A percentile compares a stretch with the other conserved stretches of the same genome.
Evolutionary conservation across 2,113 vertebrate genomes (phyloP).

Genomic region (Phrynocephalus versicolor): DNA sequence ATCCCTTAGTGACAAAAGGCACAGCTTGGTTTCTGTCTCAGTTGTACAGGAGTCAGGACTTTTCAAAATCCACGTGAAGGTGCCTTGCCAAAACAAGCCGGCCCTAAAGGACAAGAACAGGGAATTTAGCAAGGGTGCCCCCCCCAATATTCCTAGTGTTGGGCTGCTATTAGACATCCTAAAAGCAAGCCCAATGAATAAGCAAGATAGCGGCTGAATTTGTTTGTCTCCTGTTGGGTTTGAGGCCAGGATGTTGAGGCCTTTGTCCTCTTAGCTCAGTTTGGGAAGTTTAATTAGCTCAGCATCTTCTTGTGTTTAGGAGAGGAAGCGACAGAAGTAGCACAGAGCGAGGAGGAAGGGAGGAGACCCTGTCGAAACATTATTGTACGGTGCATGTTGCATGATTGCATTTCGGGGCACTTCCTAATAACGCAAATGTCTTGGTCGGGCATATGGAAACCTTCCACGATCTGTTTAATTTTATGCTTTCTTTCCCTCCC

Average conservation of each 20-base stretch:
- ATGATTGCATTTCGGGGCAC: not conserved
- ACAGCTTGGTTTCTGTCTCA: no score
- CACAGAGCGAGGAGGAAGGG: not conserved
- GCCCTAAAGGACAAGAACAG: no score
- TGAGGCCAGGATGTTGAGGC: not conserved
- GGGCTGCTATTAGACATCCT: no score
- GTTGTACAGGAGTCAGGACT: no score
- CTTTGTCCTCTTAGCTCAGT: slow-evolving; percentile 43
- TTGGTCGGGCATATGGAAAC: slow-evolving; percentile 1
- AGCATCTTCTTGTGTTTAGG: slow-evolving; percentile 38
- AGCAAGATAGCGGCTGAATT: not conserved
- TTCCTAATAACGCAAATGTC: slow-evolving; percentile 19
- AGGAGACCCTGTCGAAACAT: not conserved
- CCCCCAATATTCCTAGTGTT: not conserved
- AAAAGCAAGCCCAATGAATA: not conserved
- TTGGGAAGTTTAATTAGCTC: slow-evolving; percentile 53
- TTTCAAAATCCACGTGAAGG: no score
- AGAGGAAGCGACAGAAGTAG: slow-evolving; percentile 13
- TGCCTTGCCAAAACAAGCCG: no score
- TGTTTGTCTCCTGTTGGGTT: not conserved
- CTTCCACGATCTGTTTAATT: slow-evolving; percentile 52
- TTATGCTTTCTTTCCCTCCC: slow-evolving; percentile 51
- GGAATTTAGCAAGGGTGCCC: no score
- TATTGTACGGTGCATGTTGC: not conserved
- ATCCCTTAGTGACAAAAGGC: no score